Evolutionary conservation across 2,113 vertebrate species (phyloP).

Genomic region (Motacilla tschutschensis): DNA sequence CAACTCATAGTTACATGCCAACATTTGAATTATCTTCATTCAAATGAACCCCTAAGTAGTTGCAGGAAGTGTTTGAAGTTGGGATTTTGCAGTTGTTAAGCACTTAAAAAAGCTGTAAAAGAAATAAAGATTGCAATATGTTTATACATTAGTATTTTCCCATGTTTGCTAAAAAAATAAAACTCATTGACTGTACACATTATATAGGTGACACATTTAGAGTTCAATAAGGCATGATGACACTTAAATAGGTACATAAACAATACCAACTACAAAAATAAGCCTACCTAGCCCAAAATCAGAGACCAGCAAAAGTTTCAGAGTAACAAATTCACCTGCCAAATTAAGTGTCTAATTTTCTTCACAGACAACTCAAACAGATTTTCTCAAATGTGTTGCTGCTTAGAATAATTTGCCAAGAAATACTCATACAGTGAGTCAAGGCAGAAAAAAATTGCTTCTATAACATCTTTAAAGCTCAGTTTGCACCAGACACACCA

Average conservation of each 20-base stretch:
- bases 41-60: conserved; percentile 62
- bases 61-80: conserved; percentile 43
- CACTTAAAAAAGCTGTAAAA: conserved; percentile 18
- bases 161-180: background rate
- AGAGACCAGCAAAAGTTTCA: background rate
- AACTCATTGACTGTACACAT: background rate
- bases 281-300: background rate
- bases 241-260: background rate
- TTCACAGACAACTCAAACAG: background rate
- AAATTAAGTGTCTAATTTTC: background rate
- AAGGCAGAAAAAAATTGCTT: background rate
- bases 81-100: conserved; percentile 36
- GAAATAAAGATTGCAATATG: conserved; percentile 26
- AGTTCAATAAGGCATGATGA: background rate
- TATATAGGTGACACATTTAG: background rate
- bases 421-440: background rate
- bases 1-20: background rate
- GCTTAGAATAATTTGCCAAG: background rate
- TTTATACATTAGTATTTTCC: conserved; percentile 1
- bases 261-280: background rate
- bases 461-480: background rate
- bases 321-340: background rate
- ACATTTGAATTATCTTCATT: conserved; percentile 61
- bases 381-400: background rate
- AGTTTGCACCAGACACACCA: background rate